Evolutionary conservation across 2,797 vertebrate species (phyloP).

Genomic region (Garrulus glandarius): DNA sequence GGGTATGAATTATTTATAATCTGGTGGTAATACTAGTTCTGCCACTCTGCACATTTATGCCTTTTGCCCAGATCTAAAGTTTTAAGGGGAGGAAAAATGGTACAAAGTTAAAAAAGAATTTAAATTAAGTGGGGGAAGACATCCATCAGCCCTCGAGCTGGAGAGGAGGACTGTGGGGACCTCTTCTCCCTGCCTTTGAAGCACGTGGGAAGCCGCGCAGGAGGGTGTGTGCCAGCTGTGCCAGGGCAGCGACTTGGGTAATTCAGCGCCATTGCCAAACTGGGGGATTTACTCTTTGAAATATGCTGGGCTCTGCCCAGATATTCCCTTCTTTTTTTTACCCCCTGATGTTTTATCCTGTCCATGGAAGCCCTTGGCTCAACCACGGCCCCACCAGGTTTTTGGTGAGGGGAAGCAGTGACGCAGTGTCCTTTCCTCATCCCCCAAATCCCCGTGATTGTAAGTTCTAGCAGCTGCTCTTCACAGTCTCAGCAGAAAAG

Average conservation of each 20-base stretch:
- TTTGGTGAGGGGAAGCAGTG: neutral
- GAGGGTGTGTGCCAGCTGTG: neutral
- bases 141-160: neutral
- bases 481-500: neutral
- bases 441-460: rapidly evolving
- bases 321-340: neutral
- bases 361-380: neutral
- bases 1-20: conserved; percentile 23
- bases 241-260: rapidly evolving
- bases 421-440: neutral
- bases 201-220: rapidly evolving
- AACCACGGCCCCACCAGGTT: rapidly evolving
- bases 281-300: neutral
- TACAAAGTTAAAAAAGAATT: neutral
- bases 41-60: neutral
- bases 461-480: neutral
- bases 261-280: neutral
- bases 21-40: conserved; percentile 25
- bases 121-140: neutral
- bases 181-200: neutral
- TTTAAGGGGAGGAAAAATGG: neutral
- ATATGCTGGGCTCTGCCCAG: neutral
- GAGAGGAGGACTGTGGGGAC: neutral
- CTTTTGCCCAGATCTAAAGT: neutral
- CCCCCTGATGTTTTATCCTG: neutral